Conservation (phyloP, 2,113 vertebrate genomes). For the Gymnobelideus leadbeateri region DNA sequence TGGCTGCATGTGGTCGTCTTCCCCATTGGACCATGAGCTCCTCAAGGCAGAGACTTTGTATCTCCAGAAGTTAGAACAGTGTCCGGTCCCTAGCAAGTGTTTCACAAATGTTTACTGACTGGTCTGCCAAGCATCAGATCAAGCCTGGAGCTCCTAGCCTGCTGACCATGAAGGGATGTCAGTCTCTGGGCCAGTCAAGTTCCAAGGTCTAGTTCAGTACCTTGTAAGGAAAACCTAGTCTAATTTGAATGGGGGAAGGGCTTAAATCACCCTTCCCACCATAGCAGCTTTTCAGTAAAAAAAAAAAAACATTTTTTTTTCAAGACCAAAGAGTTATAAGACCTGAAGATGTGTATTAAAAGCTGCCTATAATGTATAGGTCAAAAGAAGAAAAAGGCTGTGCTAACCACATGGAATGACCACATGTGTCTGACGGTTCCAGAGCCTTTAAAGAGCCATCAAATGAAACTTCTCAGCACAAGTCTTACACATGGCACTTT, state of each 20-base stretch:
- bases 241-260: background rate
- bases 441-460: background rate
- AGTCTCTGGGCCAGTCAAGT: background rate
- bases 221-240: background rate
- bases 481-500: background rate
- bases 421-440: background rate
- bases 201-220: background rate
- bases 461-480: background rate
- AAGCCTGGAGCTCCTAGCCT: background rate
- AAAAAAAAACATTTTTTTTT: background rate
- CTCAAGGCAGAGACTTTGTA: background rate
- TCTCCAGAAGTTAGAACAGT: background rate
- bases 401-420: background rate
- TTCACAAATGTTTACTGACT: background rate
- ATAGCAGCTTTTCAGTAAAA: background rate
- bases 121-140: background rate
- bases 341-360: background rate
- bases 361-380: background rate
- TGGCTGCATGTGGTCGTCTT: background rate
- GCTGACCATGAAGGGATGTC: background rate
- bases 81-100: background rate
- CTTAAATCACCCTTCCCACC: background rate
- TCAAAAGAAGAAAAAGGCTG: background rate
- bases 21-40: background rate
- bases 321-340: background rate